Evolutionary conservation across 2,888 invertebrate species (phyloP).

Genomic region (Sinhomidia bicolor): DNA sequence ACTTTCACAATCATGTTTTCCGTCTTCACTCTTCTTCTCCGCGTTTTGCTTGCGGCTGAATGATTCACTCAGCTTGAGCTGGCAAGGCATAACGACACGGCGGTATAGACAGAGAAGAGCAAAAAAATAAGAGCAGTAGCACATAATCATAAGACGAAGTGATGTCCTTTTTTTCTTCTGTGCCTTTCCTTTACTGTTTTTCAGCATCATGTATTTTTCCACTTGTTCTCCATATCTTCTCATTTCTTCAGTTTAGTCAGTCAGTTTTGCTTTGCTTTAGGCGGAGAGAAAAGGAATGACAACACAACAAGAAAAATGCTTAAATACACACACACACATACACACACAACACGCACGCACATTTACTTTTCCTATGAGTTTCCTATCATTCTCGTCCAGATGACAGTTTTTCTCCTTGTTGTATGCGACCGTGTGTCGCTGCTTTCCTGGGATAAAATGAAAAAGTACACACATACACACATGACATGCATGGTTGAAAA

Average conservation of each 20-base stretch:
- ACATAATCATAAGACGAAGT: not conserved
- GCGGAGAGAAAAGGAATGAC: constrained; percentile 47
- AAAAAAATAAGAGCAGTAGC: not conserved
- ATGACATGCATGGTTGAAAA: not conserved
- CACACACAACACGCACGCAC: constrained; percentile 8
- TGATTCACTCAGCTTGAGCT: constrained; percentile 68
- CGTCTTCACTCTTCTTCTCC: not conserved
- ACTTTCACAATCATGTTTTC: constrained; percentile 38
- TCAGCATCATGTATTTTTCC: not conserved
- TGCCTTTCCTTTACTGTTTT: not conserved
- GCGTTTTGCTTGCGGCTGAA: constrained; percentile 55
- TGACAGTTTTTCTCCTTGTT: constrained; percentile 50
- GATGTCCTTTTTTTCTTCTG: not conserved
- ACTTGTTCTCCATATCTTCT: not conserved
- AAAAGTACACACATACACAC: not conserved
- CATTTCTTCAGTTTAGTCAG: not conserved
- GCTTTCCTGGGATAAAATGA: not conserved
- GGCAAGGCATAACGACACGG: not conserved
- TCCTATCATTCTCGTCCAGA: constrained; percentile 60
- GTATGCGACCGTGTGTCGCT: too few species aligned
- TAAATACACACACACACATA: not conserved
- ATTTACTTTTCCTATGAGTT: too few species aligned
- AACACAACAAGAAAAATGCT: not conserved
- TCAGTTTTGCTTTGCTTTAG: constrained; percentile 56
- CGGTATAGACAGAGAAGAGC: not conserved